Base-by-base conservation (phyloP, 1,140 invertebrate species). In the Magallana ariakensis region DNA sequence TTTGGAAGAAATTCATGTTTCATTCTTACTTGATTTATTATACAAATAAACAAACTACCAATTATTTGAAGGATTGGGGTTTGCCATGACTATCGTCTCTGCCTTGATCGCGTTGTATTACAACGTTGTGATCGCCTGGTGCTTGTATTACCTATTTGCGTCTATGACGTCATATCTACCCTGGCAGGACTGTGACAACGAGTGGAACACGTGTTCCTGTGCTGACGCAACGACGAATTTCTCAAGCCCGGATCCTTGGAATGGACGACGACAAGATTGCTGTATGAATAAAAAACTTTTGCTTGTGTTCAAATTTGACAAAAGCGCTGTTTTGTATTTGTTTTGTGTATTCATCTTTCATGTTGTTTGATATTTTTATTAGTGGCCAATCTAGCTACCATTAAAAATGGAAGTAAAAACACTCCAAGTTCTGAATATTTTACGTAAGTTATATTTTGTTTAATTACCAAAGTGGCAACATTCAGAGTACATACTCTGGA, bases 41-140 rank as follows among this genome's bases (percentile, higher is more conserved):
- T 46, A 46, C 1, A 46, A 46, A 46, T 46, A 46, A 46, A 46
- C 33, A 46, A 46, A 4, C 33, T 4, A 46, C 33, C 26, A 33
- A 33, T 22, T n/a, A n/a, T 75, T 66, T 33, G 13, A 90, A 97
- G 97, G 97, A 19, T 96, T 97, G 8, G 97, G 97, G 0, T 96
- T 96, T 94, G 96, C 96, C 1, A 97, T 97, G 94, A 95, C 97
- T 80, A 84, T 94, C 0, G 86, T 94, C 5, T 92, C 95, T 0
- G 88, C 91, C 6, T 92, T 95, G 9, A 93, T 95, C 75, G 87
- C 93, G 22, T 91, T 95, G 80, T 95, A 95, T 89, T 95, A 95
- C 91, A 94, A 95, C 91, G 91, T 95, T 19, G 93, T 95, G 81
- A 95, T 95, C 81, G 93, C 95, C 1, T 95, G 94, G 92, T 91